Percentiles rank a stretch among this genome's conserved stretches.
phyloP scores from a whole-genome alignment of 2,797 vertebrate genomes.

The Salmo trutta region DNA sequence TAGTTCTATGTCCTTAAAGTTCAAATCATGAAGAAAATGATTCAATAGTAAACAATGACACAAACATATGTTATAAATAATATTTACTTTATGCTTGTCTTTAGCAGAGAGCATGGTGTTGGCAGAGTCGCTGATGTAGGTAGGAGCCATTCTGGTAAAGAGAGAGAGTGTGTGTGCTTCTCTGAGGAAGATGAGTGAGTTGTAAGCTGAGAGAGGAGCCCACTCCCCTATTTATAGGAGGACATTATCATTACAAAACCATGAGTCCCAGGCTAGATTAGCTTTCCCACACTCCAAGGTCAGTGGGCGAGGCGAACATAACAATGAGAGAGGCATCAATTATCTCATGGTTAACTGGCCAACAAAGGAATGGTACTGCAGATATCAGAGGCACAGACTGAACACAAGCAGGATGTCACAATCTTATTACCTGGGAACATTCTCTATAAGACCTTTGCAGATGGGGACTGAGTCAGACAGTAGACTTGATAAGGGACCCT shows the following conservation, averaged over 20 bases:
- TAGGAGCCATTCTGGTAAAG: constrained; percentile 39
- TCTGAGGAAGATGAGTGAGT: constrained; percentile 50
- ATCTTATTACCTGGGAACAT: constrained; percentile 72
- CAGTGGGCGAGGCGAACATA: constrained; percentile 64
- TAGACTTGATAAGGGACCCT: constrained; percentile 32
- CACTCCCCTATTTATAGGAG: constrained; percentile 74
- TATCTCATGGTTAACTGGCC: constrained; percentile 78
- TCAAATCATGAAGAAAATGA: not conserved
- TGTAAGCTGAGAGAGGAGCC: constrained; percentile 48
- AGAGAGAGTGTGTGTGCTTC: constrained; percentile 40
- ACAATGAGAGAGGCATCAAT: constrained; percentile 72
- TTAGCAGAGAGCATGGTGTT: constrained; percentile 51
- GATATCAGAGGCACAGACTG: constrained; percentile 41
- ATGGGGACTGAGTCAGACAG: constrained; percentile 31
- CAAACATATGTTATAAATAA: not conserved
- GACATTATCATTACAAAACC: constrained; percentile 70
- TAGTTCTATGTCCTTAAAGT: constrained; percentile 16
- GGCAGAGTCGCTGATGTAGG: constrained; percentile 39
- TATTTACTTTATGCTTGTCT: constrained; percentile 73
- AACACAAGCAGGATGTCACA: constrained; percentile 58
- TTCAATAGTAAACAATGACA: not conserved
- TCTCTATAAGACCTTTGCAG: constrained; percentile 50
- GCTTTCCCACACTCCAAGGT: constrained; percentile 83
- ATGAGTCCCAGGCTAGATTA: constrained; percentile 65
- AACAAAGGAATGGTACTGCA: constrained; percentile 39